These are phyloP conservation scores for Takifugu rubripes DNA, from an alignment of 2,797 vertebrate genomes.

Conservation along the genomic window DNA sequence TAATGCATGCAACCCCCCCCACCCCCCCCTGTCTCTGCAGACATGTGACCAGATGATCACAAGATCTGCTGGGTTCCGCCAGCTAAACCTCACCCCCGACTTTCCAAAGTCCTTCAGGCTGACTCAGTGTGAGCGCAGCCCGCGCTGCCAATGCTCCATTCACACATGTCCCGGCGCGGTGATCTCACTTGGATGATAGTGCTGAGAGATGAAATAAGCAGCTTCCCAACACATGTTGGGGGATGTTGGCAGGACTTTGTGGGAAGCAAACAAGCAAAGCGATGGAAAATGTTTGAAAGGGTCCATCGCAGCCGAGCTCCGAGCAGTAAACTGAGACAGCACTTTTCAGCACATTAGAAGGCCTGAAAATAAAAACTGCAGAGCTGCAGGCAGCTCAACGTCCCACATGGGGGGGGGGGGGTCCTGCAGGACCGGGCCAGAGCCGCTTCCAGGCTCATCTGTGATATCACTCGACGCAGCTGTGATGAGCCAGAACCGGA, in stretches of 20 bases:
- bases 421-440: conserved; percentile 3
- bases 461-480: conserved; percentile 34
- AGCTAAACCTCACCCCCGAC: conserved; percentile 7
- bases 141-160: conserved; percentile 23
- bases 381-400: neutral
- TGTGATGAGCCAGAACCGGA: conserved; percentile 36
- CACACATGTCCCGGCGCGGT: conserved; percentile 27
- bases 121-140: conserved; percentile 49
- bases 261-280: conserved; percentile 1
- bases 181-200: conserved; percentile 41
- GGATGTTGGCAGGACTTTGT: conserved; percentile 6
- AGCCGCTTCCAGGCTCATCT: conserved; percentile 3
- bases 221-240: no score
- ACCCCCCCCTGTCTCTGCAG: conserved; percentile 19
- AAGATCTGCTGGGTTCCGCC: conserved; percentile 39
- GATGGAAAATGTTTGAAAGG: conserved; percentile 11
- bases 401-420: neutral
- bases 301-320: conserved; percentile 15
- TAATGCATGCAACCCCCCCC: no score
- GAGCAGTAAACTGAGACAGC: conserved; percentile 13
- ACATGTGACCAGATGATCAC: conserved; percentile 73
- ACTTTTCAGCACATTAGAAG: conserved; percentile 6
- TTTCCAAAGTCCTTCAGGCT: conserved; percentile 43
- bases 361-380: conserved; percentile 1
- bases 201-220: conserved; percentile 8